phyloP scores from a whole-genome alignment of 2,888 invertebrate species.

The Heliconius ethilla region DNA sequence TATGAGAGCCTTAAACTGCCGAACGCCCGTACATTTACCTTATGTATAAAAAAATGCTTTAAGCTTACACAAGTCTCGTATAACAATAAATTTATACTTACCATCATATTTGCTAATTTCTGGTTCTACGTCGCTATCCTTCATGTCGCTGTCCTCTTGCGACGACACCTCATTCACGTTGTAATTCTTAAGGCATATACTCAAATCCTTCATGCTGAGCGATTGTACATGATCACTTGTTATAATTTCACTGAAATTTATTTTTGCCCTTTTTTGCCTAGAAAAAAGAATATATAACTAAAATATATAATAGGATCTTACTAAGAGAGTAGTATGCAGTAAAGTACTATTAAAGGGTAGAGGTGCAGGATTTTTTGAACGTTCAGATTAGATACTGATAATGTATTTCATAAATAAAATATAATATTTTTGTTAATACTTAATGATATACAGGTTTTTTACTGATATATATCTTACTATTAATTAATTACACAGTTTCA shows the following conservation, averaged over 20 bases:
- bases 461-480: too few relatives aligned
- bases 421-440: not conserved
- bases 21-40: too few relatives aligned
- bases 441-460: not conserved
- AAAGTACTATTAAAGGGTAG: not conserved
- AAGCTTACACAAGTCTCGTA: too few relatives aligned
- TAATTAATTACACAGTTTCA: too few relatives aligned
- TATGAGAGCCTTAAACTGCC: too few relatives aligned
- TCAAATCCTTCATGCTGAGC: constrained; percentile 63
- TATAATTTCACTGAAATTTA: constrained; percentile 69
- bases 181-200: constrained; percentile 67
- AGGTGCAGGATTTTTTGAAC: too few relatives aligned
- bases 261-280: constrained; percentile 70
- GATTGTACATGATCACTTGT: constrained; percentile 67
- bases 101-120: constrained; percentile 76
- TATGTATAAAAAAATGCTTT: too few relatives aligned
- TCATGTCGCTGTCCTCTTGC: constrained; percentile 53
- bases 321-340: too few relatives aligned
- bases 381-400: too few relatives aligned
- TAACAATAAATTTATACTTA: constrained; percentile 41
- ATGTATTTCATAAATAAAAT: too few relatives aligned
- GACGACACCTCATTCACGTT: constrained; percentile 54
- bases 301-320: too few relatives aligned
- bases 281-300: constrained; percentile 43
- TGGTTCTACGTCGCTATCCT: constrained; percentile 52